Base-by-base conservation (phyloP, 2,797 vertebrate species). In the Alcedo atthis region DNA sequence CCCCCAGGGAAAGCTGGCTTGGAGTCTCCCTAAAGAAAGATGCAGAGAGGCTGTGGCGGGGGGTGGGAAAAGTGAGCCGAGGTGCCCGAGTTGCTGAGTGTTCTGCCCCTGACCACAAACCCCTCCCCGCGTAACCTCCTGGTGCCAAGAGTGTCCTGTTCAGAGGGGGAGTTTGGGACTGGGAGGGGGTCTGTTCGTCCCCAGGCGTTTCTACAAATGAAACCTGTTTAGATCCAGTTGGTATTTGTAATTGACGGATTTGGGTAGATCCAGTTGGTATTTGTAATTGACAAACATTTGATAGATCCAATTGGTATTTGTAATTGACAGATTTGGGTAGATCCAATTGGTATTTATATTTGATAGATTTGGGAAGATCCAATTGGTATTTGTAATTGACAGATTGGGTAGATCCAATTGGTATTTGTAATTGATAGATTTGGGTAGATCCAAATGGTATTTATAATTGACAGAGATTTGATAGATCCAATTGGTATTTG, bases 41-140 rank as follows among this genome's bases (percentile, higher is more conserved):
- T 33, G 22, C 12, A 79, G 26, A 81, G 77, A 81, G 26, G 10
- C 46, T 86, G 11, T 82, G 86, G 73, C 14, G 25, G 51, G 10
- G 9, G 54, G 8, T 17, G 55, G 45, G 30, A 63, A 28, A 16
- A 48, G 12, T 58, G 25, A 59, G 8, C 28, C 7, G 67, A 37
- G 8, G 6, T 71, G 32, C 26, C 13, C 0, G 1, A 53, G 40
- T 30, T 55, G 24, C 12, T 0, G 1, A 48, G 8, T 33, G 58
- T 76, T 45, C 3, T 58, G 26, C 35, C 26, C 58, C 10, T 71
- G 61, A 43, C 4, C 12, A 42, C 22, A 37, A 8, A 9, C 14
- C 4, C 10, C 3, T 6, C 58, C 77, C 57, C 26, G 37, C 48
- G 2, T 12, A 79, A 10, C 30, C 57, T 55, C 24, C 55, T 83